Evolutionary conservation across 2,797 vertebrate species (phyloP).

Genomic region (Melanotaenia parkinsoni): DNA sequence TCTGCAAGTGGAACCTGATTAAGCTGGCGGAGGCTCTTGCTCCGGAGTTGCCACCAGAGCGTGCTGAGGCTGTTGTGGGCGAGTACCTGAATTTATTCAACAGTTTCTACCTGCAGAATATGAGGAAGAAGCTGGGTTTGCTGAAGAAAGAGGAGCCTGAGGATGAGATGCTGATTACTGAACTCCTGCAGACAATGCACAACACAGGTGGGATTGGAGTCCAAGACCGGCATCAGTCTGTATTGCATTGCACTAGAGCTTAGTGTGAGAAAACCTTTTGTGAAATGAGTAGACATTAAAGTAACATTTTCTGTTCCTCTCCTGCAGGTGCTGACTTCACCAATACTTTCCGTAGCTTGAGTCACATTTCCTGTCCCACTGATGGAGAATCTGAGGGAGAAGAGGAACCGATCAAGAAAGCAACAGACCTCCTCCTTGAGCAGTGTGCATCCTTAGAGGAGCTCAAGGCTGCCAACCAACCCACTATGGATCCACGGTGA

Average conservation of each 20-base stretch:
- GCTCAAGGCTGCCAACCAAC: constrained; percentile 88
- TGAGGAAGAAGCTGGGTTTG: constrained; percentile 94
- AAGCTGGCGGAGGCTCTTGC: constrained; percentile 92
- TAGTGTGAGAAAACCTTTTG: not conserved
- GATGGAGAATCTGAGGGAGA: constrained; percentile 60
- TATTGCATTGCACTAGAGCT: not conserved
- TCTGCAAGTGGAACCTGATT: constrained; percentile 95
- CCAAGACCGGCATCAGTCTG: not conserved
- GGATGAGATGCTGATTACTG: constrained; percentile 87
- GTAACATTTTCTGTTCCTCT: not conserved
- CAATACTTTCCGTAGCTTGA: constrained; percentile 91
- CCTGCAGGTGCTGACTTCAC: constrained; percentile 93
- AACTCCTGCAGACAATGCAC: constrained; percentile 93
- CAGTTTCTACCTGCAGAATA: constrained; percentile 88
- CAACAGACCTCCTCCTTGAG: constrained; percentile 81
- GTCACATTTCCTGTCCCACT: constrained; percentile 82
- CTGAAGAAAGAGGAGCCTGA: constrained; percentile 85
- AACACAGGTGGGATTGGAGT: constrained; percentile 84
- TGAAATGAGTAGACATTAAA: not conserved
- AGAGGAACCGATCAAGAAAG: constrained; percentile 55
- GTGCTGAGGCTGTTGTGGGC: constrained; percentile 84
- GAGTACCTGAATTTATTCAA: constrained; percentile 90
- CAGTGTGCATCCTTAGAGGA: constrained; percentile 94
- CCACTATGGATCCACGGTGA: constrained; percentile 95
- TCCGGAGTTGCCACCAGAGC: constrained; percentile 88